These are phyloP conservation scores for Melanocharis versteri DNA, from an alignment of 2,113 vertebrate species.

Conservation along the genomic window DNA sequence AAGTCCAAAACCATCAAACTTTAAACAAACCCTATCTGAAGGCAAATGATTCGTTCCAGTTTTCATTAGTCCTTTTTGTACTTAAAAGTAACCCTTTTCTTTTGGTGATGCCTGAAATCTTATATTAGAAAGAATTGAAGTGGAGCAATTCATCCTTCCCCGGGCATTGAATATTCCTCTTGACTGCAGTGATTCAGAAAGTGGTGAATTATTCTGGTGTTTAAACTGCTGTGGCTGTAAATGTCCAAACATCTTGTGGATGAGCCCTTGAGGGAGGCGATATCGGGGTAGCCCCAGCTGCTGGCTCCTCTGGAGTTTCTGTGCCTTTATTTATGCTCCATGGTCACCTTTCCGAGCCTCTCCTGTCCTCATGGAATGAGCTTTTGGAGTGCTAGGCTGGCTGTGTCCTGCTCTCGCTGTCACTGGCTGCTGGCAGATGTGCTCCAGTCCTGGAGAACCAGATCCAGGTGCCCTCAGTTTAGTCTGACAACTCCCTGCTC, in stretches of 20 bases:
- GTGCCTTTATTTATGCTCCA: neutral
- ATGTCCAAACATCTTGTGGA: rapidly evolving
- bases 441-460: neutral
- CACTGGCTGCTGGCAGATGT: rapidly evolving
- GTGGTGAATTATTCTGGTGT: neutral
- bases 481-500: neutral
- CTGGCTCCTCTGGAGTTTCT: neutral
- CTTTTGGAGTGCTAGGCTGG: neutral
- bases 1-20: neutral
- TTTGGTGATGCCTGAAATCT: neutral
- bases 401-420: too few species aligned
- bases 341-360: neutral
- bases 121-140: neutral
- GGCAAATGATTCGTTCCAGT: neutral
- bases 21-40: neutral
- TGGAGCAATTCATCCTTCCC: neutral
- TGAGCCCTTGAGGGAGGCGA: neutral
- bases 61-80: neutral
- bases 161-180: neutral
- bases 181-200: neutral
- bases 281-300: neutral
- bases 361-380: neutral
- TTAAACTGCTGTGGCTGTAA: neutral
- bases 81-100: neutral
- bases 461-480: too few species aligned